Evolutionary conservation across 2,113 vertebrate genomes (phyloP), one percentile per base, ranked within the genome.

Genomic region (Tragelaphus strepsiceros): DNA sequence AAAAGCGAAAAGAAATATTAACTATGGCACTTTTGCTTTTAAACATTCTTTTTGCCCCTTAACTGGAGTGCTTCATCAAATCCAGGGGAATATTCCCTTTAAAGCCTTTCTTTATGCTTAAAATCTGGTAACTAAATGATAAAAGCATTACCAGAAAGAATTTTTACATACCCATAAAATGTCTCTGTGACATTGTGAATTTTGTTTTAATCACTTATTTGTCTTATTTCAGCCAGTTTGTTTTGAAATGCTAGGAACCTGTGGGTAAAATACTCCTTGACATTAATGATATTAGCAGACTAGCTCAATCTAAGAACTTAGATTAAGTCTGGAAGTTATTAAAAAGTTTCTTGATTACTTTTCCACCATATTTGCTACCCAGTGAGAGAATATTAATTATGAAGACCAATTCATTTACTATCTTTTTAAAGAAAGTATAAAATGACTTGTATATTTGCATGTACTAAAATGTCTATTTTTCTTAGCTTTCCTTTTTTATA

Each of bases 401-500:
- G 96, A 98, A 98, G 98, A 96, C 94, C 88, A 95, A 98, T 98
- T 98, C 19, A 62, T 98, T 88, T 97, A 97, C 78, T 56, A 88
- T 62, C 7, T 62, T 95, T 88, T 74, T 74, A 92, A 94, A 46
- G 30, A 77, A 94, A 96, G 86, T 64, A 83, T 86, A 58, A 92
- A 95, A 53, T 83, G 51, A 96, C 13, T 64, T 93, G 30, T 90
- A 30, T 88, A 64, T 2, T 91, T 95, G 84, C 86, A 96, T 98
- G 96, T 97, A 97, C 96, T 95, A 91, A 53, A 1, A 98, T 95
- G 93, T 82, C 97, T 98, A 97, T 96, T 98, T 96, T 98, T 98
- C 97, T 98, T 98, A 96, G 94, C 95, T 98, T 98, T 98, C 39
- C 98, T 98, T 97, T 98, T 99, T 98, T 98, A 98, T 98, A 99